Base-by-base conservation (phyloP, 1,140 invertebrate genomes). In the Pararge aegeria region DNA sequence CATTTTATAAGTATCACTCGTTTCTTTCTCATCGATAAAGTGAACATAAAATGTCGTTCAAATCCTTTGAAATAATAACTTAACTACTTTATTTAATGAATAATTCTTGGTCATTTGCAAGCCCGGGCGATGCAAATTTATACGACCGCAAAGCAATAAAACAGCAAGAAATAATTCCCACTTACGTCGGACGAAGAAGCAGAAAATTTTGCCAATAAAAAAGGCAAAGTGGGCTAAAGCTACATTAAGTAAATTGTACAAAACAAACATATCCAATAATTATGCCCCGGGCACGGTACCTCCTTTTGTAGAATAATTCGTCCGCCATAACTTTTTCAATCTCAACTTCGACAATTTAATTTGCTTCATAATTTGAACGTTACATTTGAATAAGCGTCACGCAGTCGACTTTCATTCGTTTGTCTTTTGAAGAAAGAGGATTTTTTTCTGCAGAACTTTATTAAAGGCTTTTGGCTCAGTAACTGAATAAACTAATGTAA, bases 321-420 rank as follows among this genome's bases (percentile, higher is more conserved):
- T 77, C 75, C 78, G 73, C 74, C 66, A 68, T 78, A 87, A 87
- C 84, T 87, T 87, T 87, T 87, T 85, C 82, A 87, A 87, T 87
- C 79, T 75, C 61, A 87, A 87, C 82, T 87, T 85, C 72, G 72
- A 80, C 82, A 87, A 87, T 87, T 87, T 80, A 87, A 83, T 87
- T 83, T 85, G 82, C 75, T 78, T 46, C 42, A 46, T 46, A 46
- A 46, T 46, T 46, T 72, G 64, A 70, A 86, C 70, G 77, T 78
- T 79, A 80, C 68, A 83, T 83, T 46, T 46, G 80, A 83, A 83
- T 84, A 81, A 78, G 57, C 65, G 50, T 61, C 52, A 56, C 49
- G 70, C 71, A 69, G 70, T 77, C 69, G 51, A 70, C 71, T 61
- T 63, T 68, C 38, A 61, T 53, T 63, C 51, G 71, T 78, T 81